Evolutionary conservation across 2,113 vertebrate genomes (phyloP).

Genomic region (Progne subis): DNA sequence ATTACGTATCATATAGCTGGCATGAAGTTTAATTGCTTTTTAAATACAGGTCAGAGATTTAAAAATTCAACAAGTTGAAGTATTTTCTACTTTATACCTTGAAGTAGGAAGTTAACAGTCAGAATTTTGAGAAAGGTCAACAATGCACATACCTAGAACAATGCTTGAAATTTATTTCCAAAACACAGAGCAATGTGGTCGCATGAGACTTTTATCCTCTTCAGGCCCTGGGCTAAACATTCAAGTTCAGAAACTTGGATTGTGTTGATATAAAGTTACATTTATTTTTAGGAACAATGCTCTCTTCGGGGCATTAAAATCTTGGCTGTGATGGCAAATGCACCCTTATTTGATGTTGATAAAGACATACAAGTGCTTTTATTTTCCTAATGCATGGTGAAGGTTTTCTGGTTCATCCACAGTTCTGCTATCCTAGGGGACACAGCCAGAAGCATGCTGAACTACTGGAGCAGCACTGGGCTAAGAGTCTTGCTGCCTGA

Average conservation of each 20-base stretch:
- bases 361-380: slow-evolving; percentile 30
- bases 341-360: slow-evolving; percentile 26
- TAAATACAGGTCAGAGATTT: neutral
- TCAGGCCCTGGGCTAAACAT: neutral
- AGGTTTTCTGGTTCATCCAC: slow-evolving; percentile 52
- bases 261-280: slow-evolving; percentile 18
- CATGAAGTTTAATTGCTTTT: neutral
- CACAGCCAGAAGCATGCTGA: neutral
- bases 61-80: neutral
- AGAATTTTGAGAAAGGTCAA: neutral
- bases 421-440: neutral
- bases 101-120: neutral
- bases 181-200: neutral
- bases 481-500: neutral
- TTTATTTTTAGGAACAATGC: neutral
- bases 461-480: neutral
- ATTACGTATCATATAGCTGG: neutral
- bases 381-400: slow-evolving; percentile 44
- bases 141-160: neutral
- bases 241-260: slow-evolving; percentile 14
- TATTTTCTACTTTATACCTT: neutral
- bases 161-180: neutral
- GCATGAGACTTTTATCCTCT: neutral
- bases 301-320: slow-evolving; percentile 9
- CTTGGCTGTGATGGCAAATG: slow-evolving; percentile 29